Evolutionary conservation across 1,140 invertebrate genomes (phyloP), one percentile per base, ranked within the genome.

Genomic region (Contarinia nasturtii): DNA sequence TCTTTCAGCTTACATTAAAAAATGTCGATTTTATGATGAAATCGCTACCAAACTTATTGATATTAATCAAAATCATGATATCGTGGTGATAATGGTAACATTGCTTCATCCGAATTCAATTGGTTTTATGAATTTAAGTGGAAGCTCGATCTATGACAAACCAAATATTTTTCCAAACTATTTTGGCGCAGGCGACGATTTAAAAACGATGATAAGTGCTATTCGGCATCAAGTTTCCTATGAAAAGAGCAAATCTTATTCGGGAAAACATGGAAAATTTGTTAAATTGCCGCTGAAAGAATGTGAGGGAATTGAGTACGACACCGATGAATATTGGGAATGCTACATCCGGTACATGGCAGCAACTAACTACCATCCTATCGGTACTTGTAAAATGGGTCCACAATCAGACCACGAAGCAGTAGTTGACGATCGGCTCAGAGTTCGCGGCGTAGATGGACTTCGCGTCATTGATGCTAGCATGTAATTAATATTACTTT

Each of bases 131-230:
- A 71, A 77, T 14, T 57, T 94, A 1, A 76, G 74, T 48, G 84
- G 75, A 27, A 70, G 65, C 20, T 80, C 96, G 64, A 91, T 91
- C 0, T 72, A 77, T 11, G 71, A 82, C 2, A 74, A 82, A 54
- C 91, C 91, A 0, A 73, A 82, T 2, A 83, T 96, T n/a, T 82
- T 87, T 60, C 89, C 92, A 0, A 91, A 91, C 55, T 93, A 93
- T 55, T 84, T 93, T 55, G 77, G 80, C 0, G 75, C 86, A 51
- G 75, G 75, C 48, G 75, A 83, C 52, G 86, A 90, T 51, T 71
- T 89, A 11, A 65, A 77, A 50, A 70, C 79, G 0, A 55, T 90
- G 7, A 76, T 80, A 0, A 82, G 88, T 55, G 86, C 82, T 2
- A 86, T 90, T n/a, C 77, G 81, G 51, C 78, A 89, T 41, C 85